phyloP scores from a whole-genome alignment of 2,113 vertebrate genomes.

The Paraplagusia blochii region DNA sequence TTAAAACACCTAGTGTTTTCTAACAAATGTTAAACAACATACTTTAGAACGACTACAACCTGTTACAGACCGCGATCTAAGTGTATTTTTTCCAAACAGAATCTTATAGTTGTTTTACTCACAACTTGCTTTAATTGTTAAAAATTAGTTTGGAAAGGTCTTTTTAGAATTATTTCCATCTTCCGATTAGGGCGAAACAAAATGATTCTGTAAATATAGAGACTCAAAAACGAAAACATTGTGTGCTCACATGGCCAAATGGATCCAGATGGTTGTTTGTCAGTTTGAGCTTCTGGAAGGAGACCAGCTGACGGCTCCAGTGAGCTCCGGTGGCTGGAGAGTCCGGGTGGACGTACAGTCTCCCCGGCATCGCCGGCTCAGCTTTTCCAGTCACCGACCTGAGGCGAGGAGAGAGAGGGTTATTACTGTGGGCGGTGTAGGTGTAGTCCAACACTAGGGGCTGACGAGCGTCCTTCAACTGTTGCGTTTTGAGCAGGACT shows the following conservation, averaged over 20 bases:
- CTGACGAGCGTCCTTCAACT: too few relatives aligned
- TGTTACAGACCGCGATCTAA: too few relatives aligned
- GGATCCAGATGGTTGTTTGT: constrained; percentile 99
- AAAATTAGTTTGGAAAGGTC: too few relatives aligned
- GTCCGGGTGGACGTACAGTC: constrained; percentile 93
- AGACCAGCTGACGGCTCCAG: constrained; percentile 97
- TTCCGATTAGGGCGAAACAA: too few relatives aligned
- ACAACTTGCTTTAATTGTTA: too few relatives aligned
- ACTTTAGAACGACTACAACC: too few relatives aligned
- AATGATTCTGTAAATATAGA: neutral
- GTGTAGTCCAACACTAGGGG: neutral
- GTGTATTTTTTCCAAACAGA: too few relatives aligned
- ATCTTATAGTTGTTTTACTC: too few relatives aligned
- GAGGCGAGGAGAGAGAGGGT: neutral
- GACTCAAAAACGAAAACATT: neutral
- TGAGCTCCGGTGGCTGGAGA: constrained; percentile 93
- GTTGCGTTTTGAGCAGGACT: too few relatives aligned
- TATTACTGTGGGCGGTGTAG: neutral
- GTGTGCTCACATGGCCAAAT: constrained; percentile 90
- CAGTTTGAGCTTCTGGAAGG: constrained; percentile 97
- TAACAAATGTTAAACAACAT: too few relatives aligned
- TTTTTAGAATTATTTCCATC: too few relatives aligned
- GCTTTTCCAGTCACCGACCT: constrained; percentile 98
- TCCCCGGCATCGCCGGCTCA: constrained; percentile 94
- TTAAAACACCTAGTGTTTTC: too few relatives aligned